Evolutionary conservation across 1,140 invertebrate genomes (phyloP), one percentile per base, ranked within the genome.

Genomic region (Delia radicum): DNA sequence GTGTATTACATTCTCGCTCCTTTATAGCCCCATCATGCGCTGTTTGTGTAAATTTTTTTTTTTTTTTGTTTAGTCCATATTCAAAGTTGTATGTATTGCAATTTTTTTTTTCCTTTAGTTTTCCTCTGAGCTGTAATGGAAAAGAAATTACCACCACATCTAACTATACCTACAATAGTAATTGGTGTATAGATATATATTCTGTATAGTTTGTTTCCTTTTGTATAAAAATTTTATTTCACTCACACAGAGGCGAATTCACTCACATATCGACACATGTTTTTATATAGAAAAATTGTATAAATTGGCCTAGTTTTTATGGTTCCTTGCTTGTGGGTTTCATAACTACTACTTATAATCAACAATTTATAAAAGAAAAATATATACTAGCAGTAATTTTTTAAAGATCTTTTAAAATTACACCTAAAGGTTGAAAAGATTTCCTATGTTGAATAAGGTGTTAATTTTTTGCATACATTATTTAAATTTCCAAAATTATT

Each of bases 271-370:
- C 12, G 29, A 33, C 65, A 69, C 65, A 13, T 33, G 10, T 4
- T 33, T 33, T 33, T 10, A 33, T 33, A 5, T 33, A 33, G 31
- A 33, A 33, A n/a, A n/a, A 10, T 33, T 5, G 31, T 24, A 63
- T 12, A 63, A 63, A 63, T 18, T 63, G 61, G 15, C 63, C 63
- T 29, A 67, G 63, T 67, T 67, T 67, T 67, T 67, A 15, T 33
- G 10, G 31, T 33, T 33, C 4, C 10, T 5, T 33, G 31, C 31
- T 33, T 33, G 4, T 33, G 31, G 10, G 31, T 33, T 33, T 33
- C 31, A 33, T 5, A 33, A 33, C 10, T 4, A 33, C n/a, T n/a
- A n/a, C n/a, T n/a, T n/a, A 33, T 33, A 33, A 33, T 33, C 31
- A 33, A 33, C 31, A 33, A 33, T 33, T 33, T 33, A n/a, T 33